Percentiles rank a stretch among this genome's conserved stretches.
These are phyloP conservation scores for Ceratosolen fusciceps DNA, from an alignment of 1,140 invertebrate species.

Conservation along the genomic window DNA sequence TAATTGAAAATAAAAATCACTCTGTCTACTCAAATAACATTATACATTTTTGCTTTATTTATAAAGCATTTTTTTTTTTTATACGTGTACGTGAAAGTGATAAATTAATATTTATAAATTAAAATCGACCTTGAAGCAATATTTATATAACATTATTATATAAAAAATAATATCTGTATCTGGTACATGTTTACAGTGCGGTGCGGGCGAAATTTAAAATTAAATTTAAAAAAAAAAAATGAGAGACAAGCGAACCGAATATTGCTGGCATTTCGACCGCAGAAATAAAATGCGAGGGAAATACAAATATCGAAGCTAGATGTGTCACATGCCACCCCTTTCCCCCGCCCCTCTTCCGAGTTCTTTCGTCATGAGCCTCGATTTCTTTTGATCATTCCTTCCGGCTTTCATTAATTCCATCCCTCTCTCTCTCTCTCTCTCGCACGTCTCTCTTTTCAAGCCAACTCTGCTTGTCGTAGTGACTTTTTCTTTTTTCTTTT, in stretches of 20 bases:
- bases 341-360: background rate
- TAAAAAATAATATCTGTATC: background rate
- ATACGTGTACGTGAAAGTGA: too few species aligned
- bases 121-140: background rate
- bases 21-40: background rate
- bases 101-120: background rate
- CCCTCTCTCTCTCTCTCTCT: background rate
- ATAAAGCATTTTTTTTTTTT: too few species aligned
- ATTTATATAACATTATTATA: background rate
- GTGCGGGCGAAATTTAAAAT: background rate
- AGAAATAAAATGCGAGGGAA: background rate
- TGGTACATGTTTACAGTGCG: background rate
- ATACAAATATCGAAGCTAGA: background rate
- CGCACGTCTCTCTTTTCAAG: background rate
- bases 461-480: background rate
- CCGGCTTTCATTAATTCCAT: background rate
- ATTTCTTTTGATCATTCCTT: constrained; percentile 8
- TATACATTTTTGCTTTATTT: background rate
- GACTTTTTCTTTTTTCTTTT: background rate
- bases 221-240: background rate
- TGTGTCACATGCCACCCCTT: too few species aligned
- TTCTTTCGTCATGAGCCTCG: constrained; percentile 13
- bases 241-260: background rate
- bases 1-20: background rate
- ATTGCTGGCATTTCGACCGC: background rate